A percentile compares a stretch with the other conserved stretches of the same genome.
These are phyloP conservation scores for Smittia sp. DNA, from an alignment of 2,888 invertebrate genomes.

Conservation along the genomic window DNA sequence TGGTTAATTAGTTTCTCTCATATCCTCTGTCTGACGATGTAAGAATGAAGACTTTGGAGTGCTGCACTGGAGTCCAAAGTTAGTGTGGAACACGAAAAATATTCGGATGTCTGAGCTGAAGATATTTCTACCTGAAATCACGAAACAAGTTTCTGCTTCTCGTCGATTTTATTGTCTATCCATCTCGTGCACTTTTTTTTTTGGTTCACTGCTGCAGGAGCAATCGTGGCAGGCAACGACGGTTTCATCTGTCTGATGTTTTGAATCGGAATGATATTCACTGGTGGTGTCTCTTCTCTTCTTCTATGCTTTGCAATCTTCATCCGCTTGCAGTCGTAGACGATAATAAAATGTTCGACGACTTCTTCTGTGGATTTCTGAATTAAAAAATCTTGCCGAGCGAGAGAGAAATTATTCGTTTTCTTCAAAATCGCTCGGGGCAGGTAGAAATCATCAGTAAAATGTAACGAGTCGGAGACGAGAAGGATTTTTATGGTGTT, in stretches of 20 bases:
- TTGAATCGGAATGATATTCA: background rate
- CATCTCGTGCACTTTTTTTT: conserved; percentile 25
- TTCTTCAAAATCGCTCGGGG: conserved; percentile 8
- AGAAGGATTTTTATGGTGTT: background rate
- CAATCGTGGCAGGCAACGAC: conserved; percentile 21
- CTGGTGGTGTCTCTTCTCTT: conserved; percentile 1
- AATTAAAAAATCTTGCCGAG: conserved; percentile 16
- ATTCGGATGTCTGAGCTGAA: background rate
- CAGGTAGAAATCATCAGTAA: conserved; percentile 31
- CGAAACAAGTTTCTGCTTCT: conserved; percentile 28
- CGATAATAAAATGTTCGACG: conserved; percentile 16
- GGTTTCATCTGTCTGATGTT: conserved; percentile 29
- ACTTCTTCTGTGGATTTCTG: too few species aligned
- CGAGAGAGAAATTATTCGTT: background rate
- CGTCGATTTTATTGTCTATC: conserved; percentile 18
- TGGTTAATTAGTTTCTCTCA: conserved; percentile 36
- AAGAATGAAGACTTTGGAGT: background rate
- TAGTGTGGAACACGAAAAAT: background rate
- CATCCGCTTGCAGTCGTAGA: background rate
- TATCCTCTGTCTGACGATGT: background rate
- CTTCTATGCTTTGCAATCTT: background rate
- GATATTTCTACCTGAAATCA: conserved; percentile 30
- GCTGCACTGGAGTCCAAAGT: background rate
- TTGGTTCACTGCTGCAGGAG: conserved; percentile 18
- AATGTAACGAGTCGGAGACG: background rate